Conservation (phyloP, 2,797 vertebrate species). For the Alectoris magna region DNA sequence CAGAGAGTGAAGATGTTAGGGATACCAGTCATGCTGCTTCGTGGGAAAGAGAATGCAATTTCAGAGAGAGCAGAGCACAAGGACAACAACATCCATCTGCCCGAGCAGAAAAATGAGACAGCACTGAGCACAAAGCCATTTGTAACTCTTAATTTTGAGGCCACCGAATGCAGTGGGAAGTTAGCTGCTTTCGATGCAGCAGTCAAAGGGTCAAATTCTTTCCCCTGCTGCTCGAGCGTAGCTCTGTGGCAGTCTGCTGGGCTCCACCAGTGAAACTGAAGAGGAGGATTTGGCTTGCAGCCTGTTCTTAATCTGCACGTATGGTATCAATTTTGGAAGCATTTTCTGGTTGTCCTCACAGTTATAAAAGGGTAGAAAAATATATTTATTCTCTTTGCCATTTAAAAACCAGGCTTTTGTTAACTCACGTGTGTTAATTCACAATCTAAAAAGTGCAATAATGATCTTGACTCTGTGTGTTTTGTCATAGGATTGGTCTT, state of each 20-base stretch:
- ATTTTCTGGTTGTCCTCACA: slow-evolving; percentile 70
- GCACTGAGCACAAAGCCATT: slow-evolving; percentile 14
- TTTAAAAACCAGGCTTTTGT: neutral
- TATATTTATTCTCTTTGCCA: slow-evolving; percentile 14
- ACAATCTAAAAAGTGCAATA: neutral
- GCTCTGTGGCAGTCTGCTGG: slow-evolving; percentile 59
- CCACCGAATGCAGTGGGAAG: neutral
- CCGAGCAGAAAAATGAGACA: accelerated
- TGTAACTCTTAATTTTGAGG: neutral
- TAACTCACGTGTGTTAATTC: slow-evolving; percentile 35
- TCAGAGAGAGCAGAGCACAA: neutral
- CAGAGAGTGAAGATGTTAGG: neutral
- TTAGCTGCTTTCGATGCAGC: slow-evolving; percentile 45
- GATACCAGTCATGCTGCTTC: neutral
- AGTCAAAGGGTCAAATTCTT: slow-evolving; percentile 69
- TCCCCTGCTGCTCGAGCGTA: neutral
- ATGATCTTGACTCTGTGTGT: neutral
- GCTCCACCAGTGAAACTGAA: slow-evolving; percentile 57
- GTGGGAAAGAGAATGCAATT: neutral
- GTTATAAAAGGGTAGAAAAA: slow-evolving; percentile 64
- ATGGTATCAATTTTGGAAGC: slow-evolving; percentile 72
- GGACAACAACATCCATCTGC: neutral
- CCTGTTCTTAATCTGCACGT: slow-evolving; percentile 67
- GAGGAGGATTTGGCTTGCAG: slow-evolving; percentile 65
- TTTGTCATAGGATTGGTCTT: neutral